Percentiles rank a stretch among this genome's conserved stretches.
Evolutionary conservation across 2,113 vertebrate species (phyloP).

Genomic region (Aptenodytes patagonicus): DNA sequence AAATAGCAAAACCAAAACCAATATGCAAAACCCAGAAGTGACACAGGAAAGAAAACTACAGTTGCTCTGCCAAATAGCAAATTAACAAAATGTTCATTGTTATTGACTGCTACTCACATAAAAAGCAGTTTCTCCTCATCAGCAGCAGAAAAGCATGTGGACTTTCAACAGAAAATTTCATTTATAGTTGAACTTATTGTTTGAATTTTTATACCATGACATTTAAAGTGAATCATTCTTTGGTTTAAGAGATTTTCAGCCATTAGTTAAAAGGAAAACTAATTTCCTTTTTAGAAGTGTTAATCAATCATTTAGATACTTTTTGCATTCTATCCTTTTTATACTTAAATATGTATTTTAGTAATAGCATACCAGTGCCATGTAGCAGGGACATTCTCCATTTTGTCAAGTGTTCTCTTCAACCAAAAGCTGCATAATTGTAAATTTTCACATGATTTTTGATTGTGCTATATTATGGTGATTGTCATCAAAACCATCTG

Average conservation of each 20-base stretch:
- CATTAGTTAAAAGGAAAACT: not conserved
- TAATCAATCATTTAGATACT: not conserved
- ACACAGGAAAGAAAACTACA: not conserved
- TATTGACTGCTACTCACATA: not conserved
- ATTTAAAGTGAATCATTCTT: not conserved
- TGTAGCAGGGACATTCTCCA: not conserved
- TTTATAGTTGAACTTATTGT: not conserved
- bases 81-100: not conserved
- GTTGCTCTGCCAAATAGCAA: not conserved
- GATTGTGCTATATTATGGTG: not conserved
- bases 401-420: not conserved
- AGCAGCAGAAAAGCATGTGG: not conserved
- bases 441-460: not conserved
- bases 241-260: not conserved
- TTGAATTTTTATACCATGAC: not conserved
- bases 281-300: not conserved
- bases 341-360: not conserved
- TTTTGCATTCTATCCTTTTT: not conserved
- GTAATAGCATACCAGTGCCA: not conserved
- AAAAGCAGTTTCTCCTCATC: not conserved
- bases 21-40: not conserved
- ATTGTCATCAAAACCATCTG: not conserved
- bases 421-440: not conserved
- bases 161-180: not conserved
- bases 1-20: not conserved